A percentile compares a stretch with the other conserved stretches of the same genome.
phyloP scores from a whole-genome alignment of 2,797 vertebrate genomes.

The Tenualosa ilisha region DNA sequence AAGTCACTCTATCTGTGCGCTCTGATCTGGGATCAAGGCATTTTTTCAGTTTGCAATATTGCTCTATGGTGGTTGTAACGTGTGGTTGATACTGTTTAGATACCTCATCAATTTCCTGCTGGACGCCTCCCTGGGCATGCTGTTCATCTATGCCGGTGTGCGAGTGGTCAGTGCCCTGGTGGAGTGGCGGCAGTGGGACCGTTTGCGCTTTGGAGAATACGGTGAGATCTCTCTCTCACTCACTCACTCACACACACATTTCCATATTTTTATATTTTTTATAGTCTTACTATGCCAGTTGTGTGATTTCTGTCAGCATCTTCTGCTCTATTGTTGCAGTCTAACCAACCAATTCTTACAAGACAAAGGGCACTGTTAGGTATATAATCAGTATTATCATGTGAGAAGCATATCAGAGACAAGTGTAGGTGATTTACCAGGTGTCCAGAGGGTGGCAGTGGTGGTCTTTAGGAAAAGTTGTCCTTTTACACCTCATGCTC shows the following conservation, averaged over 20 bases:
- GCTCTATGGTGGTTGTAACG: background rate
- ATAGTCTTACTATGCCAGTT: no score
- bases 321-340: no score
- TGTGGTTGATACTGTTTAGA: slow-evolving; percentile 63
- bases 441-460: slow-evolving; percentile 7
- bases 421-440: background rate
- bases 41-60: background rate
- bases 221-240: slow-evolving; percentile 71
- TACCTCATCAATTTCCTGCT: slow-evolving; percentile 98
- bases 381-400: background rate
- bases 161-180: slow-evolving; percentile 86
- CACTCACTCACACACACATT: background rate
- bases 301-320: no score
- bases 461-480: background rate
- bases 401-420: background rate
- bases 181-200: slow-evolving; percentile 97
- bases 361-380: no score
- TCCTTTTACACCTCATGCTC: background rate
- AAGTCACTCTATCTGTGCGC: background rate
- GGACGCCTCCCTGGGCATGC: slow-evolving; percentile 95
- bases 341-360: no score
- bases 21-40: background rate
- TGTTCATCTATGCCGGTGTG: slow-evolving; percentile 93
- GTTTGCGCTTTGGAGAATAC: slow-evolving; percentile 96
- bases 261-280: no score